These are phyloP conservation scores for Diplogasteroides magnus DNA, from an alignment of 1,140 invertebrate species.

Conservation along the genomic window DNA sequence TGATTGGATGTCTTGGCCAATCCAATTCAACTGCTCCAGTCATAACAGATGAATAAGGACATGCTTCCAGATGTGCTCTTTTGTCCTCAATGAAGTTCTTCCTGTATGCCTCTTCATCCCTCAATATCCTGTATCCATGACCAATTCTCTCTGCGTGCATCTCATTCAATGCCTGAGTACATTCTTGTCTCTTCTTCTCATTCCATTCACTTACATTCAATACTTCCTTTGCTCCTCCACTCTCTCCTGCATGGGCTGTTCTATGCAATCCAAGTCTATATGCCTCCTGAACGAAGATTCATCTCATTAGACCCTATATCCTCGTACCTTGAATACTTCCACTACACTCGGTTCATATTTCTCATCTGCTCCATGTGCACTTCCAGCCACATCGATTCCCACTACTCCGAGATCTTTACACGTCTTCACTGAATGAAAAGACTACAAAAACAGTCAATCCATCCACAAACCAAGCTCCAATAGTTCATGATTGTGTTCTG, in stretches of 20 bases:
- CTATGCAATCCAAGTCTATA: conserved; percentile 59
- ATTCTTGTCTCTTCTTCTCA: neutral
- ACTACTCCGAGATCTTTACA: conserved; percentile 60
- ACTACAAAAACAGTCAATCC: conserved; percentile 7
- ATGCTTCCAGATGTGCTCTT: conserved; percentile 62
- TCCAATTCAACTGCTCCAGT: conserved; percentile 60
- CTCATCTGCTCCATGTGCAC: conserved; percentile 56
- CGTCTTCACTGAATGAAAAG: conserved; percentile 30
- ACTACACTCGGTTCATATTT: conserved; percentile 49
- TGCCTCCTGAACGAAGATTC: conserved; percentile 46
- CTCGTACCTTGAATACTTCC: conserved; percentile 45
- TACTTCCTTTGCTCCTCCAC: conserved; percentile 57
- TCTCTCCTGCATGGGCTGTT: conserved; percentile 65
- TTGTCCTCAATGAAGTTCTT: conserved; percentile 49
- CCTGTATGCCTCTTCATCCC: conserved; percentile 60
- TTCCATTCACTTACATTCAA: conserved; percentile 56
- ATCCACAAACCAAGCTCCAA: conserved; percentile 57
- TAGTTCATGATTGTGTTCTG: conserved; percentile 58
- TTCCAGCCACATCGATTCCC: conserved; percentile 64
- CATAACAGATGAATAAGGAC: conserved; percentile 63
- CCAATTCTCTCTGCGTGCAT: conserved; percentile 63
- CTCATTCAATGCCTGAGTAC: conserved; percentile 58
- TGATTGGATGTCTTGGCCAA: conserved; percentile 54
- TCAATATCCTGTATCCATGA: conserved; percentile 63
- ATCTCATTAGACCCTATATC: no score